Base-by-base conservation (phyloP, 2,888 invertebrate species). In the Agrochola litura region DNA sequence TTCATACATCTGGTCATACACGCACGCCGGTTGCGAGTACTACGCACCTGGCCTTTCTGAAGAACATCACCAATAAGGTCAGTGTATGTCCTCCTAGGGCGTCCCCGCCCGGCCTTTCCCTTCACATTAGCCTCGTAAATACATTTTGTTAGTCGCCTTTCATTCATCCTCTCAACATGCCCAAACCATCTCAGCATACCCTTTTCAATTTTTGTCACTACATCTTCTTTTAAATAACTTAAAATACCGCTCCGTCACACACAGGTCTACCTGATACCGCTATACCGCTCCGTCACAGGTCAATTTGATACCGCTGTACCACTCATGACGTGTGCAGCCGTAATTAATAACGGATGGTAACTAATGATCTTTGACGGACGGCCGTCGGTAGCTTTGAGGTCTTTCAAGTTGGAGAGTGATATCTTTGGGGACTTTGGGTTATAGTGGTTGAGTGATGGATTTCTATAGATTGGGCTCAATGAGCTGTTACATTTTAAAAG, bases 291-390 rank as follows among this genome's bases (percentile, higher is more conserved):
- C 30, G 19, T 52, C 52, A 52, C 52, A 52, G 52, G 52, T 71
- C 63, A 67, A 54, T 58, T 43, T 16, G 69, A 80, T 80, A 84
- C 76, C 54, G 30, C 14, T 52, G 16, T 78, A 68, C 56, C 73
- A 25, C 37, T 66, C 25, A 58, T 78, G 78, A 83, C 81, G 84
- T 73, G 72, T 84, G 80, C 82, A 71, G 60, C 25, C 6, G n/a
- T 82, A 84, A 83, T 86, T 85, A 87, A 82, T 84, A 82, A 76
- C 58, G 84, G 81, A 76, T 80, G 79, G 86, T 86, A 87, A 88
- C 87, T 88, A 88, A 90, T 90, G 89, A 90, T 79, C 85, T 83
- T 60, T 88, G 85, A 85, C 73, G 78, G 54, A 19, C 64, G 37
- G 43, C 12, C 43, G 73, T 73, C 54, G 30, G 64, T 56, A 49